phyloP scores from a whole-genome alignment of 2,797 vertebrate genomes.

The Melanotaenia boesemani region DNA sequence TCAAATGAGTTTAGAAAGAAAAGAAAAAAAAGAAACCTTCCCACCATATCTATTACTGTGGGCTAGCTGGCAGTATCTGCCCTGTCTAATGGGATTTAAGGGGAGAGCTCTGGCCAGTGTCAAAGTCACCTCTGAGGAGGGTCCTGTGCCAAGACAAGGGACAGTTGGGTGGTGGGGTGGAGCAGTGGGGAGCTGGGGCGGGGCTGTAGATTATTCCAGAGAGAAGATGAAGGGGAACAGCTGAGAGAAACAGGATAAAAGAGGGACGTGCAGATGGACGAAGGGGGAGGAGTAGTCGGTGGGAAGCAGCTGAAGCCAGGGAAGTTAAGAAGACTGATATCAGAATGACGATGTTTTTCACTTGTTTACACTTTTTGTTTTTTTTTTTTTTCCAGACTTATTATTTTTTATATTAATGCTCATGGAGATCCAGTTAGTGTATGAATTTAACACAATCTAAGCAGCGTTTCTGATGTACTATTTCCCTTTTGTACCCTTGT shows the following conservation, averaged over 20 bases:
- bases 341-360: background rate
- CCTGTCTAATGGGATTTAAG: slow-evolving; percentile 70
- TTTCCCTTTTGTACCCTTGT: background rate
- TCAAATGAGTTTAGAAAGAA: slow-evolving; percentile 33
- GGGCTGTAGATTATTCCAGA: slow-evolving; percentile 63
- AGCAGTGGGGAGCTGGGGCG: slow-evolving; percentile 15
- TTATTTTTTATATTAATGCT: background rate
- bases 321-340: background rate
- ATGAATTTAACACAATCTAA: background rate
- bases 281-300: background rate
- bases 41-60: slow-evolving; percentile 39
- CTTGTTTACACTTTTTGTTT: background rate
- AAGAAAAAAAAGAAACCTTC: slow-evolving; percentile 17
- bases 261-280: slow-evolving; percentile 9
- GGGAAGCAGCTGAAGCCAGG: slow-evolving; percentile 13
- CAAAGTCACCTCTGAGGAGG: slow-evolving; percentile 84
- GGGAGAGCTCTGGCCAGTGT: slow-evolving; percentile 70
- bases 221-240: slow-evolving; percentile 72
- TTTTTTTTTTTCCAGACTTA: background rate
- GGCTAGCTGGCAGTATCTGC: slow-evolving; percentile 51
- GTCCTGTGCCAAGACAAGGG: slow-evolving; percentile 71
- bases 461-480: background rate
- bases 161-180: slow-evolving; percentile 48
- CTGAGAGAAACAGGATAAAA: slow-evolving; percentile 62
- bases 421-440: background rate